These are phyloP conservation scores for Catocala nupta DNA, from an alignment of 2,888 invertebrate species.

Conservation along the genomic window DNA sequence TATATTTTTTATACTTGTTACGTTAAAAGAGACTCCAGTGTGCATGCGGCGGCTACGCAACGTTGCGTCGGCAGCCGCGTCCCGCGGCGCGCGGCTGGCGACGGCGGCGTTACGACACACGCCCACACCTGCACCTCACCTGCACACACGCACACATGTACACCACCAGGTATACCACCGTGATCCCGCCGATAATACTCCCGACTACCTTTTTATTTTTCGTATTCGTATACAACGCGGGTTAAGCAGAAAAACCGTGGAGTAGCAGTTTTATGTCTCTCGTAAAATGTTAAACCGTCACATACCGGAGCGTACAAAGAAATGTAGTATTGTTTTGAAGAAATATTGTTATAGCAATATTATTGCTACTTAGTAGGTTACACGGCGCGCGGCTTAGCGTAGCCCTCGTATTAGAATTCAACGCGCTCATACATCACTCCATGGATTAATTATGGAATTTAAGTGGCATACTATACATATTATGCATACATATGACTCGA, in stretches of 20 bases:
- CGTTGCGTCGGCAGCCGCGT: constrained; percentile 67
- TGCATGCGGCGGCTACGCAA: constrained; percentile 72
- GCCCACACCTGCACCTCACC: constrained; percentile 65
- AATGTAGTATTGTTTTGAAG: constrained; percentile 38
- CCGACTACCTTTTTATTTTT: constrained; percentile 53
- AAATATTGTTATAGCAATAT: constrained; percentile 42
- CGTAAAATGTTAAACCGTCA: constrained; percentile 44
- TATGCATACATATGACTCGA: no score
- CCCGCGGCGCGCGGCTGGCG: constrained; percentile 58
- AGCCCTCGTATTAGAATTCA: constrained; percentile 61
- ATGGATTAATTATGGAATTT: constrained; percentile 12
- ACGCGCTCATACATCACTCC: constrained; percentile 50
- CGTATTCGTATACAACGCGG: constrained; percentile 45
- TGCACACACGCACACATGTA: constrained; percentile 52
- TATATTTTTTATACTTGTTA: not conserved
- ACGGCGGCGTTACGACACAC: constrained; percentile 77
- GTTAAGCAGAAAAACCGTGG: constrained; percentile 36
- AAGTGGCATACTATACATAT: not conserved
- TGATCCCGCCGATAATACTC: constrained; percentile 66
- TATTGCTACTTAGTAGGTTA: constrained; percentile 35
- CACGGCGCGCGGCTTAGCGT: constrained; percentile 22
- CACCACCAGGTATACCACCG: constrained; percentile 70
- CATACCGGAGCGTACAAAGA: constrained; percentile 26
- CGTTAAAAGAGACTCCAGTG: constrained; percentile 52
- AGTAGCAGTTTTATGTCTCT: constrained; percentile 36